Evolutionary conservation across 2,113 vertebrate species (phyloP), one percentile per base, ranked within the genome.

Genomic region (Prolemur simus): DNA sequence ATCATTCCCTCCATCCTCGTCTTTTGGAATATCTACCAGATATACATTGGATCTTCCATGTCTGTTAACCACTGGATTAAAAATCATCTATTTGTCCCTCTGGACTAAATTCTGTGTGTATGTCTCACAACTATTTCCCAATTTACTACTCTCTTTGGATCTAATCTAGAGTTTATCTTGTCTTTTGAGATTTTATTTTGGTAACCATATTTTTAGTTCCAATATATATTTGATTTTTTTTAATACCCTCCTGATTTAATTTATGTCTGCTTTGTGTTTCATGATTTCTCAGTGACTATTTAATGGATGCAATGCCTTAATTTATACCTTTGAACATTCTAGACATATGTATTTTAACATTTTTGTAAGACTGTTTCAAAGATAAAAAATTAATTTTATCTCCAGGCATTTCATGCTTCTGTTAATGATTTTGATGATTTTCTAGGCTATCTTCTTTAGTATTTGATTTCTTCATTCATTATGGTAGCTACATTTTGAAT

Each of bases 101-200:
- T 85, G 45, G 10, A n/a, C 39, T 39, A 85, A 29, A 5, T 47
- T 54, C 21, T 68, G 27, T 52, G 42, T 68, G 9, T 45, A 13
- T 76, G 17, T 45, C 27, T 92, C 20, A 23, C 23, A 90, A 39
- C 47, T n/a, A 25, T 58, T 64, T 87, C 37, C 12, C 63, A 76
- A 56, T 27, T 96, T n/a, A 42, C 29, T 42, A 4, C 7, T 78
- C 29, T 85, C 56, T 91, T 54, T 93, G 54, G 27, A 54, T 42
- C 4, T 82, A 73, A 76, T 58, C 73, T 92, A 34, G 14, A 73
- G 8, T 83, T 90, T 25, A 11, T 32, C 23, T 81, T 91, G 23
- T 74, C 49, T n/a, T 96, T 71, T 54, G 83, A 85, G 18, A n/a
- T 95, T 92, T 95, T 60, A 76, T 64, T 93, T 90, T 92, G 32